Conservation (phyloP, 92 coral and sea anemone species). For the Blastomussa wellsi region DNA sequence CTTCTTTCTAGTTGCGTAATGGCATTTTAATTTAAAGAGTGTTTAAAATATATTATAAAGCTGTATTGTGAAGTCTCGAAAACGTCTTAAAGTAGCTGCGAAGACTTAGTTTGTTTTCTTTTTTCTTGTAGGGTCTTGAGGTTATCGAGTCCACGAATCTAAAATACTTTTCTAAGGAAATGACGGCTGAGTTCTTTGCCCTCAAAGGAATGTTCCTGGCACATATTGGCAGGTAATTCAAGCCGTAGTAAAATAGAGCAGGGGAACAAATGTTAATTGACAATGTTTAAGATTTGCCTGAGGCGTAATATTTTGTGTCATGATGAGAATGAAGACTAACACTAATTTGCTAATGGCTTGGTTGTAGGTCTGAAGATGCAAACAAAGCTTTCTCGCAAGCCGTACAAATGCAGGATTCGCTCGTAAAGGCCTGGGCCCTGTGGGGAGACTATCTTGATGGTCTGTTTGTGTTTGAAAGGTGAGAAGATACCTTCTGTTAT, state of each 20-base stretch:
- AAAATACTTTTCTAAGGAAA: conserved; percentile 96
- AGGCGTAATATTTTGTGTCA: neutral
- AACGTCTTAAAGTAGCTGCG: no score
- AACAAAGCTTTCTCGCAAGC: conserved; percentile 99
- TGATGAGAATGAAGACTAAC: no score
- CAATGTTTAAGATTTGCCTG: neutral
- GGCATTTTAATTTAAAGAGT: neutral
- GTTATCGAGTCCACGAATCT: conserved; percentile 97
- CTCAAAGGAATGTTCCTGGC: conserved; percentile 98
- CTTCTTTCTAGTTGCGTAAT: neutral
- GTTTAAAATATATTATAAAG: neutral
- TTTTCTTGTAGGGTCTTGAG: conserved; percentile 82
- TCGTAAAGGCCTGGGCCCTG: conserved; percentile 97
- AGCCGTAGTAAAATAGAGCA: neutral
- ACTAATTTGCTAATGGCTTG: no score
- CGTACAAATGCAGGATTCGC: conserved; percentile 97
- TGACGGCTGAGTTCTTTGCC: conserved; percentile 99
- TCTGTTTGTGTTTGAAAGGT: conserved; percentile 87
- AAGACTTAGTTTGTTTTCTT: neutral
- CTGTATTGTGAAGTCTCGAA: neutral
- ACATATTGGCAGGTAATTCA: conserved; percentile 89
- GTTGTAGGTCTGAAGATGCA: conserved; percentile 91
- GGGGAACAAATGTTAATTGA: neutral
- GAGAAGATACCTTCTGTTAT: neutral
- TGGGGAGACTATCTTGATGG: conserved; percentile 99